Evolutionary conservation across 2,797 vertebrate genomes (phyloP).

Genomic region (Etheostoma perlongum): DNA sequence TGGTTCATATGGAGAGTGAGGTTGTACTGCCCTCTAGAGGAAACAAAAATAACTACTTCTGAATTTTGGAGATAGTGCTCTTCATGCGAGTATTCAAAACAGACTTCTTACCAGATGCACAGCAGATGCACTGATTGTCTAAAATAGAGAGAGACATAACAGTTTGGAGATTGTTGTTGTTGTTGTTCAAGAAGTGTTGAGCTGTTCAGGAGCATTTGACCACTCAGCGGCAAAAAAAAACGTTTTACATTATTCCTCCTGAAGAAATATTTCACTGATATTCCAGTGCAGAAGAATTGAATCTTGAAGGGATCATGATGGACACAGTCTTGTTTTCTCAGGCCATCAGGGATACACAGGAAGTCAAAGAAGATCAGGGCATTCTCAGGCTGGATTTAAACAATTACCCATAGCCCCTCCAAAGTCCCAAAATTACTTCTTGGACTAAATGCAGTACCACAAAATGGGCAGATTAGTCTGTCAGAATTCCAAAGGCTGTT

Average conservation of each 20-base stretch:
- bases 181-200: background rate
- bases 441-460: background rate
- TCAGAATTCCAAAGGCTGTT: background rate
- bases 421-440: background rate
- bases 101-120: background rate
- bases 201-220: background rate
- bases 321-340: background rate
- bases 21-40: conserved; percentile 19
- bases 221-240: background rate
- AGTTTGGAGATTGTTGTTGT: no score
- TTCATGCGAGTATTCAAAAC: background rate
- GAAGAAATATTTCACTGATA: background rate
- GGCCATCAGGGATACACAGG: background rate
- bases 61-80: background rate
- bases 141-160: no score
- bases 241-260: background rate
- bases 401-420: no score
- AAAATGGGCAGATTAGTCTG: background rate
- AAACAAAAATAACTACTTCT: background rate
- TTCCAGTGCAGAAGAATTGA: background rate
- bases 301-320: background rate
- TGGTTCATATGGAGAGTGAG: background rate
- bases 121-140: background rate
- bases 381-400: background rate
- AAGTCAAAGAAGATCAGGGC: background rate